Evolutionary conservation across 2,113 vertebrate genomes (phyloP).

Genomic region (Benthochromis sp.): DNA sequence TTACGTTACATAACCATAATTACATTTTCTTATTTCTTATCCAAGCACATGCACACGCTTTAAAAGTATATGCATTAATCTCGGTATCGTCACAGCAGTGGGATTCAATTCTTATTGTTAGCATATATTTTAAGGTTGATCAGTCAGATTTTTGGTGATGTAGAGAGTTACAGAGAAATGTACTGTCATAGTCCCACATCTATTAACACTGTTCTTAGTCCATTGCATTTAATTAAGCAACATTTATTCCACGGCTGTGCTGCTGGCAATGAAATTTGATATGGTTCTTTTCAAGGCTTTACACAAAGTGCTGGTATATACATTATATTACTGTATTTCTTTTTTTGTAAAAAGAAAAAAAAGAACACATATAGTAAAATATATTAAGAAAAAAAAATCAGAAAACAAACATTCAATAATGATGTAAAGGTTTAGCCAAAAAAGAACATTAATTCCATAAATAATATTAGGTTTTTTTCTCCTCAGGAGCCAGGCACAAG

Average conservation of each 20-base stretch:
- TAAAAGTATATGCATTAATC: neutral
- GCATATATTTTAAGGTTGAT: neutral
- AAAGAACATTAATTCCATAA: conserved; percentile 24
- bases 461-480: conserved; percentile 22
- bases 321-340: neutral
- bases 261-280: neutral
- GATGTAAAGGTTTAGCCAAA: conserved; percentile 16
- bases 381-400: neutral
- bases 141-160: neutral
- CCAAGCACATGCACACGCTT: neutral
- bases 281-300: neutral
- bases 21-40: neutral
- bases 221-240: neutral
- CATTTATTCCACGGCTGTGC: neutral
- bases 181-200: neutral
- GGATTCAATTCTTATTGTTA: neutral
- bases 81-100: neutral
- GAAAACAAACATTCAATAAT: conserved; percentile 33
- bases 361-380: neutral
- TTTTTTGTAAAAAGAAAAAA: neutral
- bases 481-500: neutral
- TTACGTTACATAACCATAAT: neutral
- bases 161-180: neutral
- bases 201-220: neutral
- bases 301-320: neutral